Evolutionary conservation across 2,888 invertebrate genomes (phyloP), one percentile per base, ranked within the genome.

Genomic region (Latrodectus elegans): DNA sequence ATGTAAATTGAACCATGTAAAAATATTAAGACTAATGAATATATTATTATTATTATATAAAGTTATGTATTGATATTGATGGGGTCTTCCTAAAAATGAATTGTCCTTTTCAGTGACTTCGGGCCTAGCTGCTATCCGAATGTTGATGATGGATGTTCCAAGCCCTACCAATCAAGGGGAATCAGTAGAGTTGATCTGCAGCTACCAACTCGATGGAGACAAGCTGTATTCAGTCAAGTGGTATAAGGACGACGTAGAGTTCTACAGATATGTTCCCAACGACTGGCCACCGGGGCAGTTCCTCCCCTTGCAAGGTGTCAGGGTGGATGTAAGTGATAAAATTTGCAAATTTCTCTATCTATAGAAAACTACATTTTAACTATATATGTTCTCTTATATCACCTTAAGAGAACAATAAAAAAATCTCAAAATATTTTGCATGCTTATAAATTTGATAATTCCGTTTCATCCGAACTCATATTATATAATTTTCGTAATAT

Each of bases 191-290:
- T 93, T 97, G 90, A 95, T 95, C 92, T 97, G 97, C 93, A 95
- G 95, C 92, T 97, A 96, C 93, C 95, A 96, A 92, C 94, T 97
- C 92, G 96, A 96, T 90, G 95, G 95, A 6, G 95, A 95, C 8
- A 94, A 95, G 72, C 94, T 97, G 76, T 97, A 97, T 93, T 96
- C 96, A 64, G 96, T 97, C 91, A 97, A 97, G 93, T 97, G 97
- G 97, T 97, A 97, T 93, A 97, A 96, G 49, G 96, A 96, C 92
- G 96, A 96, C 90, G 95, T 95, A 92, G 97, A 97, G 93, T 96
- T 97, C 93, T 97, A 95, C 93, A 94, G 97, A 89, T 96, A 95
- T 92, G 95, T 96, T 90, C 97, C 97, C 17, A 94, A 95, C 78
- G 96, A 96, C 92, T 94, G 94, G 91, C 96, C 97, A 85, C 96